Evolutionary conservation across 1,140 invertebrate genomes (phyloP).

Genomic region (Anthonomus grandis): DNA sequence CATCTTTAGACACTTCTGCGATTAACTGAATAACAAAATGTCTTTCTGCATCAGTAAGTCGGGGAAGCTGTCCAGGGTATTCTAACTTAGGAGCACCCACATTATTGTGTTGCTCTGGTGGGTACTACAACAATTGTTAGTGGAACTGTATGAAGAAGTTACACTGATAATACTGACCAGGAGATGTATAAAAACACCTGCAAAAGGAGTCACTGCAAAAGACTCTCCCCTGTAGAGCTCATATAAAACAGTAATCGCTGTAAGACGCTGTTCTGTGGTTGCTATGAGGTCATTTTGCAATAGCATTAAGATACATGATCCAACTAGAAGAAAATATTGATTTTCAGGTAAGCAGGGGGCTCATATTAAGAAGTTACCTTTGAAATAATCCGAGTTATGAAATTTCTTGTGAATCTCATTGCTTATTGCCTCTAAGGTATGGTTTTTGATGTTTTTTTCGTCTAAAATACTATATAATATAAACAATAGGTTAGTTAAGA

Average conservation of each 20-base stretch:
- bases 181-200: slow-evolving; percentile 62
- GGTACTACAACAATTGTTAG: slow-evolving; percentile 47
- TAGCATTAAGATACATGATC: slow-evolving; percentile 61
- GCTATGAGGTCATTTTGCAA: slow-evolving; percentile 71
- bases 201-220: slow-evolving; percentile 68
- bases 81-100: slow-evolving; percentile 53
- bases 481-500: not conserved
- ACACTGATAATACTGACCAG: slow-evolving; percentile 52
- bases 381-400: slow-evolving; percentile 71
- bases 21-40: slow-evolving; percentile 61
- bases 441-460: slow-evolving; percentile 61
- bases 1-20: slow-evolving; percentile 58
- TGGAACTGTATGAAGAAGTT: not conserved
- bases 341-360: slow-evolving; percentile 19
- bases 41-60: slow-evolving; percentile 55
- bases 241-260: slow-evolving; percentile 65
- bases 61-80: slow-evolving; percentile 58
- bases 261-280: slow-evolving; percentile 63
- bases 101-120: slow-evolving; percentile 55
- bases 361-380: slow-evolving; percentile 53
- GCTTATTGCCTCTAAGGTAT: slow-evolving; percentile 62
- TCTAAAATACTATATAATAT: slow-evolving; percentile 53
- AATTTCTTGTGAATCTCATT: slow-evolving; percentile 73
- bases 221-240: slow-evolving; percentile 68
- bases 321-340: slow-evolving; percentile 51